These are phyloP conservation scores for Hydrozoanthus tunicans DNA, from an alignment of 64 coral and sea anemone genomes.

Conservation along the genomic window DNA sequence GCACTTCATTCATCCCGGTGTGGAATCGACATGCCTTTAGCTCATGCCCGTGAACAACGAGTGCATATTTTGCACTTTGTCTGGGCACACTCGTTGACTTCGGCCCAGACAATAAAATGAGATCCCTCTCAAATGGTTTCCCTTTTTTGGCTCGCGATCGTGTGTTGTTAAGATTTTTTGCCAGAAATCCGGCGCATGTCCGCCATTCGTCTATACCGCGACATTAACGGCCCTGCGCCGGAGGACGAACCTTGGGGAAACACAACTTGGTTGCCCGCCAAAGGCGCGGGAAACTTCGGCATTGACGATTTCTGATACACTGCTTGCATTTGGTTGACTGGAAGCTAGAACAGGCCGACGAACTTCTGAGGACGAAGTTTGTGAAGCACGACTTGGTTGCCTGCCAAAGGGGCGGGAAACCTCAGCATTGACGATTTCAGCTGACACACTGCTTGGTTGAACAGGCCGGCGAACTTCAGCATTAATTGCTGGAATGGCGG, in stretches of 20 bases:
- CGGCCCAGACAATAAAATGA: conserved; percentile 18
- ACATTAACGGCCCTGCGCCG: not conserved
- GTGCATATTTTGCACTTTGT: conserved; percentile 32
- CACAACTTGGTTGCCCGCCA: not conserved
- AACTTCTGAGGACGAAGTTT: not conserved
- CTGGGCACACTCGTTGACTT: conserved; percentile 23
- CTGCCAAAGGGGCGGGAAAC: not conserved
- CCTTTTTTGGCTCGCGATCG: not conserved
- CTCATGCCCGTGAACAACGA: conserved; percentile 27
- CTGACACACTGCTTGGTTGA: not conserved
- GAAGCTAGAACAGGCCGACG: no score
- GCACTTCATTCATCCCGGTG: conserved; percentile 22
- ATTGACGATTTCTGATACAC: no score
- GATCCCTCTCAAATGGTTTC: conserved; percentile 20
- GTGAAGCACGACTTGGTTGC: not conserved
- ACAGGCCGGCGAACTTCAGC: no score
- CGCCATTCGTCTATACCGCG: not conserved
- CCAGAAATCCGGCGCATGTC: conserved; percentile 14
- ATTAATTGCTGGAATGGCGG: no score
- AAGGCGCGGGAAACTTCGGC: not conserved
- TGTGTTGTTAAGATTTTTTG: conserved; percentile 21
- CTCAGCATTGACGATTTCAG: not conserved
- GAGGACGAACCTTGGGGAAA: not conserved
- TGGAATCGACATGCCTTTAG: conserved; percentile 23
- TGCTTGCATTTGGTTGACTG: no score